Evolutionary conservation across 1,140 invertebrate species (phyloP).

Genomic region (Trachelipus rathkii): DNA sequence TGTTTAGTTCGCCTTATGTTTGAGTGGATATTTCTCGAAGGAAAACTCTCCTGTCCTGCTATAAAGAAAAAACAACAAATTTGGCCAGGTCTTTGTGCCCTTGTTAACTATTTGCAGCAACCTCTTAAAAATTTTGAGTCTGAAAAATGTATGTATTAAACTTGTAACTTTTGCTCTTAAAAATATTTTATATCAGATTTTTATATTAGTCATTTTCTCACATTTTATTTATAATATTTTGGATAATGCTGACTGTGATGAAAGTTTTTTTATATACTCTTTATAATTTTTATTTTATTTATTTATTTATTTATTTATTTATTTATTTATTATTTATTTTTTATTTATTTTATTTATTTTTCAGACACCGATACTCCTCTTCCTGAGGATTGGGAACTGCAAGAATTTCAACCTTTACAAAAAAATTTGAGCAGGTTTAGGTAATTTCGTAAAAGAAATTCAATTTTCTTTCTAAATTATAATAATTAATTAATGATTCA

Average conservation of each 20-base stretch:
- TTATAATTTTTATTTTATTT: too few species aligned
- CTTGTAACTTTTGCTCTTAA: neutral
- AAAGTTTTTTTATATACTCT: too few species aligned
- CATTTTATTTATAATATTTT: too few species aligned
- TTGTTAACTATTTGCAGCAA: constrained; percentile 63
- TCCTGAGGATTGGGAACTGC: constrained; percentile 71
- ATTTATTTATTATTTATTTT: too few species aligned
- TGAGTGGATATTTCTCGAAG: constrained; percentile 64
- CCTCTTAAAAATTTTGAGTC: constrained; percentile 30
- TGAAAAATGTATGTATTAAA: constrained; percentile 30
- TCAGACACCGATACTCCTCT: constrained; percentile 63
- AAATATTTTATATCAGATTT: too few species aligned
- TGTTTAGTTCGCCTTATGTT: constrained; percentile 66
- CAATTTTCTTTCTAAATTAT: too few species aligned
- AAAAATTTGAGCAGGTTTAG: constrained; percentile 38
- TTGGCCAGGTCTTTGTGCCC: constrained; percentile 71
- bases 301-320: too few species aligned
- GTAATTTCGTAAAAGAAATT: constrained; percentile 28
- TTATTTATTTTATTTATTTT: too few species aligned
- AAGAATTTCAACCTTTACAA: constrained; percentile 71
- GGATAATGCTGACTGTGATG: too few species aligned
- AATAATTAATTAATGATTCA: too few species aligned
- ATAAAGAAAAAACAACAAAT: constrained; percentile 66
- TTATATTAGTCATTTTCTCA: too few species aligned
- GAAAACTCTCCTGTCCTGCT: constrained; percentile 57